phyloP scores from a whole-genome alignment of 2,113 vertebrate genomes.

The Chloebia gouldiae region DNA sequence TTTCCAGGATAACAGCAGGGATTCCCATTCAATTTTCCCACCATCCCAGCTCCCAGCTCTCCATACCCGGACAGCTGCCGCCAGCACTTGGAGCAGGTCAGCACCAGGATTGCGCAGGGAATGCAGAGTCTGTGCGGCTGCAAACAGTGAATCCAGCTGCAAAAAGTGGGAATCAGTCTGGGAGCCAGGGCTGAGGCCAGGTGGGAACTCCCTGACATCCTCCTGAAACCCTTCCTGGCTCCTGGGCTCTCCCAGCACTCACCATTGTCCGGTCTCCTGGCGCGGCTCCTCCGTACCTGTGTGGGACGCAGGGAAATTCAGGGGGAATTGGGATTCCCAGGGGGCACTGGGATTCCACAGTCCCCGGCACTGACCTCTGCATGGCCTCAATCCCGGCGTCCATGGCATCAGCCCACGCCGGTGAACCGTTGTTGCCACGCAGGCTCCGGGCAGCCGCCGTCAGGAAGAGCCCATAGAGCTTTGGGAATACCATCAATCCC shows the following conservation, averaged over 20 bases:
- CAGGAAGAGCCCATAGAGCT: slow-evolving; percentile 93
- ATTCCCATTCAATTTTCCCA: neutral
- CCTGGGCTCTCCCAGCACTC: neutral
- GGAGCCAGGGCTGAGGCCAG: neutral
- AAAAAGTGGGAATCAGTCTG: neutral
- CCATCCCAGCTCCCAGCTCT: neutral
- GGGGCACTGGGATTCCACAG: neutral
- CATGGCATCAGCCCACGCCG: slow-evolving; percentile 84
- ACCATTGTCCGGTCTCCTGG: slow-evolving; percentile 89
- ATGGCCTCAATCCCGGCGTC: slow-evolving; percentile 88
- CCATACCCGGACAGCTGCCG: slow-evolving; percentile 77
- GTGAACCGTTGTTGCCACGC: slow-evolving; percentile 31
- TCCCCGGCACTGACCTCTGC: slow-evolving; percentile 75
- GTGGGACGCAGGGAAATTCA: neutral
- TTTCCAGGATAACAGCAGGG: neutral
- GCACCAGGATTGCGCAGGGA: slow-evolving; percentile 70
- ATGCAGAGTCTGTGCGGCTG: slow-evolving; percentile 79
- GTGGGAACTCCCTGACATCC: neutral
- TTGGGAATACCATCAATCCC: neutral
- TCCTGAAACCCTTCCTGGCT: neutral
- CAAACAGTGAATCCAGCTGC: slow-evolving; percentile 90
- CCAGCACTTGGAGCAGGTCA: slow-evolving; percentile 70
- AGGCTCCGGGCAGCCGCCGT: slow-evolving; percentile 83
- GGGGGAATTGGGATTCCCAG: neutral
- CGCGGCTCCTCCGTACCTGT: slow-evolving; percentile 82